Evolutionary conservation across 2,888 invertebrate genomes (phyloP).

Genomic region (Ochropleura plecta): DNA sequence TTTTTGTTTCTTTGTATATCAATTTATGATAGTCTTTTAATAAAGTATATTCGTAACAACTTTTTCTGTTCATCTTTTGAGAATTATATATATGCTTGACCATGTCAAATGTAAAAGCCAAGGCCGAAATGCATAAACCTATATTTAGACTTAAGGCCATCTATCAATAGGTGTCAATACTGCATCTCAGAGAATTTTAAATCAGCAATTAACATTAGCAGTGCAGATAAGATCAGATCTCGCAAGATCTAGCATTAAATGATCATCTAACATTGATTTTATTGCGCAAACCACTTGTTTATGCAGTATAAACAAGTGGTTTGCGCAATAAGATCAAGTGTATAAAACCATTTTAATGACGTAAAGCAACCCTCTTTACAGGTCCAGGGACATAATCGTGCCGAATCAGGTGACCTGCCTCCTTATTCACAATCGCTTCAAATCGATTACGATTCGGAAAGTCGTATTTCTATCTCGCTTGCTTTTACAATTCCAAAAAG

Average conservation of each 20-base stretch:
- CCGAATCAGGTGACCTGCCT: too few relatives aligned
- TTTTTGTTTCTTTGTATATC: not conserved
- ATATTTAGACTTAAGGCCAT: not conserved
- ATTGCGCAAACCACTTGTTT: slow-evolving; percentile 1
- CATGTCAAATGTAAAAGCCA: not conserved
- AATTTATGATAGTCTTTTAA: not conserved
- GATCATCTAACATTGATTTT: not conserved
- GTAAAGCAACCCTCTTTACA: not conserved
- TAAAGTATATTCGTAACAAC: not conserved
- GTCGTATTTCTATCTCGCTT: too few relatives aligned
- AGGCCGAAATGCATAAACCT: not conserved
- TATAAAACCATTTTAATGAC: not conserved
- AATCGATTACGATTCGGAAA: too few relatives aligned
- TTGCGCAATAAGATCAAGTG: too few relatives aligned
- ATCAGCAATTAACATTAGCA: slow-evolving; percentile 1
- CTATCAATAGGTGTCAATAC: not conserved
- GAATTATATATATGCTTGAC: slow-evolving; percentile 1
- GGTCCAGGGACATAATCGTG: too few relatives aligned
- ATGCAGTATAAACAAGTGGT: too few relatives aligned
- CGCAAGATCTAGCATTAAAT: not conserved
- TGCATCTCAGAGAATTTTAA: not conserved
- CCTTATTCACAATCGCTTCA: too few relatives aligned
- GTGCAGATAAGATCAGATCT: not conserved
- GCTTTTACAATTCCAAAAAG: too few relatives aligned
- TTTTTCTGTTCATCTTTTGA: slow-evolving; percentile 18